Evolutionary conservation across 2,888 invertebrate species (phyloP), one percentile per base, ranked within the genome.

Genomic region (Caradrina clavipalpis): DNA sequence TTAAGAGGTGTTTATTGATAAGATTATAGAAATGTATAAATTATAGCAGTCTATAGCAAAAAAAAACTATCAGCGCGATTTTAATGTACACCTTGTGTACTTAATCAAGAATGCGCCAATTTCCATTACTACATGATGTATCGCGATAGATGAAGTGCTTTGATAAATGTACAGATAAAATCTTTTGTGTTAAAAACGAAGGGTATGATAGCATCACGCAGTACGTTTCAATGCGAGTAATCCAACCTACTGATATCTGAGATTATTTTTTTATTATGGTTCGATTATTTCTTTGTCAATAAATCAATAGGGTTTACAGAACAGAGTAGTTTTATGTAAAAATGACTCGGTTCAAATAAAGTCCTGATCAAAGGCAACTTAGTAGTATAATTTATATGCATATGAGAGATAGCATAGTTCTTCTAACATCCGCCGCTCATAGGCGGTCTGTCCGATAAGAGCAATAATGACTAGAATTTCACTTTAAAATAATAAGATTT

Each of bases 161-260:
- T 50, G 82, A 79, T 79, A 79, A 78, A 68, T 35, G 19, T 39
- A 51, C 31, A 51, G 78, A 79, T 81, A 79, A 78, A 59, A 63
- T 62, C 57, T 62, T 59, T 7, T 47, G 17, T 63, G 10, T 70
- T 55, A 53, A 53, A 39, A 55, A 59, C 49, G 31, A 57, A 65
- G 64, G 39, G 15, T 51, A 13, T 63, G 78, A 77, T 78, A 63
- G 61, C 53, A 55, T 50, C 31, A 35, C 19, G 21, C 35, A 59
- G 50, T 55, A 22, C 7, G 19, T 31, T 54, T 19, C 31, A 49
- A 26, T 45, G 49, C 19, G 21, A 55, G 35, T 76, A 76, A 80
- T 54, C 69, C 47, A 62, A 26, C 26, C 45, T 22, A 54, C 31
- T 61, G 60, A 70, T 77, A 70, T 55, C 19, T 21, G 22, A 61